These are phyloP conservation scores for Abscondita cerata DNA, from an alignment of 2,888 invertebrate genomes.

Conservation along the genomic window DNA sequence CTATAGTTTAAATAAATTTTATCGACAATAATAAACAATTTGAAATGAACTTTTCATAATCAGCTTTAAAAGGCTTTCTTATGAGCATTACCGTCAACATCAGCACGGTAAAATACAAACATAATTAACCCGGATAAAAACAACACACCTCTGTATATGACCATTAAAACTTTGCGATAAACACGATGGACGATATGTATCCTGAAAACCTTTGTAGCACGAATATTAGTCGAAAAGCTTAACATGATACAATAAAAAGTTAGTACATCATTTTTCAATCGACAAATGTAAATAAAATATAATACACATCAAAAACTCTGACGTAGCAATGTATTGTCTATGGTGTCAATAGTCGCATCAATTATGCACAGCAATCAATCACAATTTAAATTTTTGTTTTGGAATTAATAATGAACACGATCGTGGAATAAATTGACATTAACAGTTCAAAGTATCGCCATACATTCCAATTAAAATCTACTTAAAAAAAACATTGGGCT, in stretches of 20 bases:
- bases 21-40: too few species aligned
- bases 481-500: background rate
- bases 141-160: too few species aligned
- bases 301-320: conserved; percentile 41
- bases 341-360: conserved; percentile 38
- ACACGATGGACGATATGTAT: background rate
- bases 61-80: too few species aligned
- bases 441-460: conserved; percentile 8
- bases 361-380: conserved; percentile 40
- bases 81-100: too few species aligned
- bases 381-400: conserved; percentile 41
- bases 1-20: too few species aligned
- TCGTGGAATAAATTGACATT: conserved; percentile 15
- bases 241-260: conserved; percentile 31
- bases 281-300: conserved; percentile 47
- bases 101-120: too few species aligned
- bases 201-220: background rate
- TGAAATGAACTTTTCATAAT: too few species aligned
- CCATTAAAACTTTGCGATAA: background rate
- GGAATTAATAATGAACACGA: conserved; percentile 19
- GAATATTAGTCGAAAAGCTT: conserved; percentile 9
- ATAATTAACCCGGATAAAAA: too few species aligned
- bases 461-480: conserved; percentile 1
- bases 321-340: conserved; percentile 26
- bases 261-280: conserved; percentile 46